A percentile compares a stretch with the other conserved stretches of the same genome.
phyloP scores from a whole-genome alignment of 2,888 invertebrate genomes.

The Buathra laborator region DNA sequence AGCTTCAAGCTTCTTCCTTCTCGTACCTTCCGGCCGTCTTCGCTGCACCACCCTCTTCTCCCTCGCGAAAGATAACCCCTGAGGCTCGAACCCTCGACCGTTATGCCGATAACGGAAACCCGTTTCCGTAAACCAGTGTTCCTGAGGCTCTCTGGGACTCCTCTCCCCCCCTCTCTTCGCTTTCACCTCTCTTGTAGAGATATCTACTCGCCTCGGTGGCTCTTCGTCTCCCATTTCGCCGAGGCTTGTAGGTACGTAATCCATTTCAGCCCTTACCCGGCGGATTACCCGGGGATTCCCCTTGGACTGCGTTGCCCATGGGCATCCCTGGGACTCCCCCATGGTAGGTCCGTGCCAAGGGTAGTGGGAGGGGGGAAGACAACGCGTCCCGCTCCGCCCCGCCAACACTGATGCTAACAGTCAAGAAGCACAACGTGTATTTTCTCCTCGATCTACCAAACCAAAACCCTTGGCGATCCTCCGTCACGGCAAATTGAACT shows the following conservation, averaged over 20 bases:
- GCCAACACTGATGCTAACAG: neutral
- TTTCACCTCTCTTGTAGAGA: conserved; percentile 48
- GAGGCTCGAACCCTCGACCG: conserved; percentile 71
- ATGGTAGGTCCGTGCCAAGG: neutral
- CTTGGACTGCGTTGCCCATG: conserved; percentile 41
- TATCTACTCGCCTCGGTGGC: conserved; percentile 21
- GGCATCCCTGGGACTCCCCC: neutral
- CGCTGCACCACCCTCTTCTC: conserved; percentile 24
- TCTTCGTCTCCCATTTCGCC: conserved; percentile 47
- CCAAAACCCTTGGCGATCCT: neutral
- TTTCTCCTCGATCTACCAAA: no score
- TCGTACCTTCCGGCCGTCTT: neutral
- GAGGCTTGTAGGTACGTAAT: conserved; percentile 71
- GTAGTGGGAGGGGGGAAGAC: neutral
- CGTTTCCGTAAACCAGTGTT: conserved; percentile 75
- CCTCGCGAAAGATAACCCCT: conserved; percentile 74
- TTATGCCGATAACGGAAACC: conserved; percentile 77
- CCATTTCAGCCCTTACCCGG: conserved; percentile 75
- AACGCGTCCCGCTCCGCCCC: no score
- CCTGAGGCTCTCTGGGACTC: conserved; percentile 58
- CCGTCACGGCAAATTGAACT: conserved; percentile 46
- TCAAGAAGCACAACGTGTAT: no score
- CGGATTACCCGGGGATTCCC: conserved; percentile 76
- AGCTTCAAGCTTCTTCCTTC: neutral
- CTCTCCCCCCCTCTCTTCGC: conserved; percentile 36